These are phyloP conservation scores for Auanema freiburgensis DNA, from an alignment of 2,888 invertebrate species.

Conservation along the genomic window DNA sequence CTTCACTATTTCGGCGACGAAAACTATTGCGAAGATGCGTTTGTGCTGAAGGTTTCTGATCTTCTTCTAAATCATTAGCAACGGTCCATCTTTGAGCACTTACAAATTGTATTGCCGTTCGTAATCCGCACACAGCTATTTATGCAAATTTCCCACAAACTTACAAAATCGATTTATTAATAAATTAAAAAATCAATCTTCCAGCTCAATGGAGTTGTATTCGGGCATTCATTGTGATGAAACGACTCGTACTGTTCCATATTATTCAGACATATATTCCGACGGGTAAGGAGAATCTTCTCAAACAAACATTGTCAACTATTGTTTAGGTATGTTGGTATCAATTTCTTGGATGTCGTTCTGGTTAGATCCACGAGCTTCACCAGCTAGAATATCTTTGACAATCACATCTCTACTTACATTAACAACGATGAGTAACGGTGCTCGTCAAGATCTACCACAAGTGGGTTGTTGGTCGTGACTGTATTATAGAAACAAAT, in stretches of 20 bases:
- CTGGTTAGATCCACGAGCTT: slow-evolving; percentile 63
- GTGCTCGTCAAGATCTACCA: slow-evolving; percentile 62
- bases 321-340: slow-evolving; percentile 54
- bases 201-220: slow-evolving; percentile 61
- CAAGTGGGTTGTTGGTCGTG: slow-evolving; percentile 45
- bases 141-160: too few relatives aligned
- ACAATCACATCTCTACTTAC: slow-evolving; percentile 64
- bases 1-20: too few relatives aligned
- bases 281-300: slow-evolving; percentile 53
- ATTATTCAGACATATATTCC: slow-evolving; percentile 64
- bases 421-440: slow-evolving; percentile 63
- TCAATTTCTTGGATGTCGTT: slow-evolving; percentile 62
- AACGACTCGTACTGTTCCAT: slow-evolving; percentile 59
- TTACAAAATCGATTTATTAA: too few relatives aligned
- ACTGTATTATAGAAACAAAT: neutral
- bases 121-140: too few relatives aligned
- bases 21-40: too few relatives aligned
- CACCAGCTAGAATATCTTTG: slow-evolving; percentile 61
- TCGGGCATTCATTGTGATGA: slow-evolving; percentile 60
- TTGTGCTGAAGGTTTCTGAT: too few relatives aligned
- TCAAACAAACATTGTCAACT: neutral
- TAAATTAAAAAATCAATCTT: slow-evolving; percentile 8
- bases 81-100: too few relatives aligned
- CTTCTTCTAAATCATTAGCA: too few relatives aligned
- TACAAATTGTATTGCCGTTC: too few relatives aligned